Evolutionary conservation across 2,113 vertebrate genomes (phyloP).

Genomic region (Leptosomus discolor): DNA sequence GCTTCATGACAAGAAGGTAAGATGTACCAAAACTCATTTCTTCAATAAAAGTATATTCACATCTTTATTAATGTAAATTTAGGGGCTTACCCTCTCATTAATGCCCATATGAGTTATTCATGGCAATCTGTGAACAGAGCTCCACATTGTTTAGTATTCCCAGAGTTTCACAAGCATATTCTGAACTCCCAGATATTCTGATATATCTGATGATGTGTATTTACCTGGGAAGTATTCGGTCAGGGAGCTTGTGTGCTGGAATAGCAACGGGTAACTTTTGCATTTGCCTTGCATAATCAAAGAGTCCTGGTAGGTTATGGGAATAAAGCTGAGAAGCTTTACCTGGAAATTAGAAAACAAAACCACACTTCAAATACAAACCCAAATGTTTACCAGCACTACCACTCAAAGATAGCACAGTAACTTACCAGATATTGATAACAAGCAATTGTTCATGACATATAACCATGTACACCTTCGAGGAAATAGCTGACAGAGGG

Average conservation of each 20-base stretch:
- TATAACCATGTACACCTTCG: constrained; percentile 97
- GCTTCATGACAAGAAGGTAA: not conserved
- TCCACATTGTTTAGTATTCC: not conserved
- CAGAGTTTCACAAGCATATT: not conserved
- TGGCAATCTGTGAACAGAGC: not conserved
- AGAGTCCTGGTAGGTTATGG: constrained; percentile 91
- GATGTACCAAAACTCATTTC: not conserved
- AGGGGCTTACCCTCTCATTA: not conserved
- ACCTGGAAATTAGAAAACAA: constrained; percentile 77
- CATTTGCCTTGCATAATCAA: constrained; percentile 96
- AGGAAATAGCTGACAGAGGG: constrained; percentile 85
- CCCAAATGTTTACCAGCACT: not conserved
- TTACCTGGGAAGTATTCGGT: constrained; percentile 96
- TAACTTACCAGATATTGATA: constrained; percentile 94
- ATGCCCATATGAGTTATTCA: not conserved
- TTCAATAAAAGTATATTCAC: not conserved
- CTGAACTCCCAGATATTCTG: not conserved
- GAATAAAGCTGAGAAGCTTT: constrained; percentile 99
- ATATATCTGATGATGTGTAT: not conserved
- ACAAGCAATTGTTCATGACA: constrained; percentile 96
- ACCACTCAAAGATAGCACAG: not conserved
- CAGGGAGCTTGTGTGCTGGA: constrained; percentile 95
- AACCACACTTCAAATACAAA: constrained; percentile 43
- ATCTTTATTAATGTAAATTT: not conserved
- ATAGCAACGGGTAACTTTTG: constrained; percentile 96